phyloP scores from a whole-genome alignment of 2,888 invertebrate genomes.

The Neoascia interrupta region DNA sequence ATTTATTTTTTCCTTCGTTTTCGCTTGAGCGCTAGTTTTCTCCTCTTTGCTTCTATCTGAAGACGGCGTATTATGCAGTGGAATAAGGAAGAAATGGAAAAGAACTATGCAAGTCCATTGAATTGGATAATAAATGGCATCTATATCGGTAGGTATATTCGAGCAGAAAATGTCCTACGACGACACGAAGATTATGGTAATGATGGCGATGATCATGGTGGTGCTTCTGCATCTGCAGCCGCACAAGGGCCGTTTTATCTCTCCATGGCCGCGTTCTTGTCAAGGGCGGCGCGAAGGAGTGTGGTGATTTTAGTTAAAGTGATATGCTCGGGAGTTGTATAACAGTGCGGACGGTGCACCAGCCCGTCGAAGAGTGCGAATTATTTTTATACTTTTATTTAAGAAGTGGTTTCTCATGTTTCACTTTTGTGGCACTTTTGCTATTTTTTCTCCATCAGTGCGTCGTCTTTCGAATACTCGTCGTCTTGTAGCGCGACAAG shows the following conservation, averaged over 20 bases:
- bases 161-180: slow-evolving; percentile 63
- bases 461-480: background rate
- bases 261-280: background rate
- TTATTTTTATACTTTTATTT: slow-evolving; percentile 55
- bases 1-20: slow-evolving; percentile 19
- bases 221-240: slow-evolving; percentile 55
- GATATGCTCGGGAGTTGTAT: too few species aligned
- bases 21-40: slow-evolving; percentile 3
- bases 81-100: slow-evolving; percentile 11
- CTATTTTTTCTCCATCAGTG: slow-evolving; percentile 20
- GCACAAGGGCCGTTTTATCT: slow-evolving; percentile 55
- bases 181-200: slow-evolving; percentile 34
- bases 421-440: slow-evolving; percentile 67
- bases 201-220: slow-evolving; percentile 17
- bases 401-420: slow-evolving; percentile 69
- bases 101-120: slow-evolving; percentile 44
- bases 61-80: background rate
- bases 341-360: too few species aligned
- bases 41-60: background rate
- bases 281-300: background rate
- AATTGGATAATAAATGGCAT: slow-evolving; percentile 59
- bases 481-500: slow-evolving; percentile 8
- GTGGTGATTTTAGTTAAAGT: slow-evolving; percentile 31
- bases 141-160: slow-evolving; percentile 39
- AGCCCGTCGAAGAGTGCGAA: slow-evolving; percentile 45